Percentiles rank a stretch among this genome's conserved stretches.
Evolutionary conservation across 2,888 invertebrate species (phyloP).

Genomic region (Diplolepis rosae): DNA sequence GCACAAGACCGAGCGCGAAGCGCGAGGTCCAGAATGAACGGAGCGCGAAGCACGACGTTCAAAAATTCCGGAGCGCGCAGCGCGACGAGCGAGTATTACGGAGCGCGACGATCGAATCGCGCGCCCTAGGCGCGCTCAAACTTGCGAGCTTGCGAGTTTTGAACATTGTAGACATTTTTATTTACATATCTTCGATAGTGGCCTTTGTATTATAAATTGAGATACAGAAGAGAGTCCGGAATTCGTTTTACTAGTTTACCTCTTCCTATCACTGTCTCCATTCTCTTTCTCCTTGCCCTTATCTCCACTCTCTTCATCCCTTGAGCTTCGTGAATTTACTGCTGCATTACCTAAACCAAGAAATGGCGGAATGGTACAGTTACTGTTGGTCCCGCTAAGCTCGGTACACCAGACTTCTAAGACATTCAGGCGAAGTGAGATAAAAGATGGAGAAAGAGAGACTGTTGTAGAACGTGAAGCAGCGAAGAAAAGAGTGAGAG

Average conservation of each 20-base stretch:
- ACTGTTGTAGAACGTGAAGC: neutral
- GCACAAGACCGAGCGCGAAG: too few relatives aligned
- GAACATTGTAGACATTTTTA: too few relatives aligned
- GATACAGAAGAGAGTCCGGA: too few relatives aligned
- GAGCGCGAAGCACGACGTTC: too few relatives aligned
- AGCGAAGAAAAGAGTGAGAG: neutral
- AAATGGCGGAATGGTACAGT: slow-evolving; percentile 34
- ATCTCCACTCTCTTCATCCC: slow-evolving; percentile 37
- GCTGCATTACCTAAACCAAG: slow-evolving; percentile 37
- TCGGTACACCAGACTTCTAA: slow-evolving; percentile 6
- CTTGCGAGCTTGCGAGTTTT: too few relatives aligned
- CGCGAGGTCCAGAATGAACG: too few relatives aligned
- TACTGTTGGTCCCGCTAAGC: slow-evolving; percentile 14
- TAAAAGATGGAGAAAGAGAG: neutral
- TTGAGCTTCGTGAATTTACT: slow-evolving; percentile 45
- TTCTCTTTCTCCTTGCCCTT: slow-evolving; percentile 21
- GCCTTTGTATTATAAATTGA: too few relatives aligned
- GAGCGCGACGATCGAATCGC: too few relatives aligned
- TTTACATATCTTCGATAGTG: too few relatives aligned
- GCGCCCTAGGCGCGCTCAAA: too few relatives aligned
- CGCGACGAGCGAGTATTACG: too few relatives aligned
- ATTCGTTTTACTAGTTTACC: slow-evolving; percentile 31
- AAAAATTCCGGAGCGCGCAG: too few relatives aligned
- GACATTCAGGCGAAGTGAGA: slow-evolving; percentile 1
- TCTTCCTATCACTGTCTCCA: slow-evolving; percentile 36